A percentile compares a stretch with the other conserved stretches of the same genome.
Conservation (phyloP, 2,113 vertebrate species). For the Aix galericulata region DNA sequence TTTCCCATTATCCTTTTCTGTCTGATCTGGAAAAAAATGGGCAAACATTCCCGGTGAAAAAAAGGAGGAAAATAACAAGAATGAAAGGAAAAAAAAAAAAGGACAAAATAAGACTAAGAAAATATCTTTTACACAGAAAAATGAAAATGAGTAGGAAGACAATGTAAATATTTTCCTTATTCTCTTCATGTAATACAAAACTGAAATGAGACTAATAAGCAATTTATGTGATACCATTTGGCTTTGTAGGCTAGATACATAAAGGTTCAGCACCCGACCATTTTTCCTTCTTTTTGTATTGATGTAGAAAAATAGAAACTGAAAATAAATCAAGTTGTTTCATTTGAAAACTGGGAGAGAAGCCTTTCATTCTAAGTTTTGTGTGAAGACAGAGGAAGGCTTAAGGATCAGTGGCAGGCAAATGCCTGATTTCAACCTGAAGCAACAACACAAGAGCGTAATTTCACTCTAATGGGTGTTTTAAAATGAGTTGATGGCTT, state of each 20-base stretch:
- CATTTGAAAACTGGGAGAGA: not conserved
- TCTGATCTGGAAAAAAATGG: not conserved
- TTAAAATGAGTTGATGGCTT: not conserved
- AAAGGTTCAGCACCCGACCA: not conserved
- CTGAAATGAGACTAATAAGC: not conserved
- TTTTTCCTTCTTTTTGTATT: not conserved
- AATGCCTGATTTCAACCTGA: not conserved
- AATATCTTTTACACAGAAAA: not conserved
- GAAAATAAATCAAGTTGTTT: not conserved
- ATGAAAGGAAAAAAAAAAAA: no score
- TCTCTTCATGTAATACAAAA: not conserved
- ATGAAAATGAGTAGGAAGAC: not conserved
- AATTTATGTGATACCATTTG: not conserved
- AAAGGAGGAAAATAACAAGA: not conserved
- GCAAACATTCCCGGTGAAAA: not conserved
- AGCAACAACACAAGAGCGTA: not conserved
- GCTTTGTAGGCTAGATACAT: rapidly evolving
- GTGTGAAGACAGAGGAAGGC: rapidly evolving
- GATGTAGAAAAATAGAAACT: not conserved
- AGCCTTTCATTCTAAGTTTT: not conserved
- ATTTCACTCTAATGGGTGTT: rapidly evolving
- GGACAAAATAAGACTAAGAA: not conserved
- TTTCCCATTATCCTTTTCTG: not conserved
- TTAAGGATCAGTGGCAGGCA: not conserved
- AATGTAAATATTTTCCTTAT: not conserved